Base-by-base conservation (phyloP, 2,797 vertebrate species). In the Sparidentex hasta region DNA sequence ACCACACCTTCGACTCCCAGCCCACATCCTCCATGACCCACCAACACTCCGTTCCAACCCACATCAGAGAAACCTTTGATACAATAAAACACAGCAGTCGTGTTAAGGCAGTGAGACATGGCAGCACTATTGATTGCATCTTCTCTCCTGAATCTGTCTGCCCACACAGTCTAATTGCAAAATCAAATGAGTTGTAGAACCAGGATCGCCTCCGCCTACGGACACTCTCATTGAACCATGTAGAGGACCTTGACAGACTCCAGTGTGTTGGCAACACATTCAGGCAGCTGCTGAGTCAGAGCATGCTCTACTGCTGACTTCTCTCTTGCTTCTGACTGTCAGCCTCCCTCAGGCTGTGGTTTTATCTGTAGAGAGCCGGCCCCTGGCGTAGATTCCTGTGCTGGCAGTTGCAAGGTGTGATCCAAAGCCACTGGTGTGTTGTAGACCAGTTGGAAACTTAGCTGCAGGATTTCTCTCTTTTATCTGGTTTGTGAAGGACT, bases 201-300 rank as follows among this genome's bases (percentile, higher is more conserved):
- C 25, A n/a, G 64, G 69, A 74, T 82, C 72, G 51, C 71, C 70
- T 81, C 70, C 27, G 58, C 62, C 81, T 50, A 63, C 69, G 62
- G 54, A 76, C 74, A 27, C 71, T 64, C 67, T 84, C 76, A 58
- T 6, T 78, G 74, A 87, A 86, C 75, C 27, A 3, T 47, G 50
- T 51, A 80, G 58, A 68, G 51, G 56, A 71, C 23, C 80, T 88
- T 82, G 83, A 84, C 50, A 29, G 46, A 59, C 56, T 85, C 86
- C 86, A 82, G 70, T 57, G 65, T 77, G 80, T 47, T 85, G 81
- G 82, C 71, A 81, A 70, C 82, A 80, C 27, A 85, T 74, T 63
- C 74, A 70, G 85, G 43, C 84, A 83, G 77, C 86, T 83, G 88
- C 91, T 90, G 86, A 90, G 81, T 92, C 91, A 88, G 81, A 83